Evolutionary conservation across 2,888 invertebrate genomes (phyloP).

Genomic region (Pyrgus malvae): DNA sequence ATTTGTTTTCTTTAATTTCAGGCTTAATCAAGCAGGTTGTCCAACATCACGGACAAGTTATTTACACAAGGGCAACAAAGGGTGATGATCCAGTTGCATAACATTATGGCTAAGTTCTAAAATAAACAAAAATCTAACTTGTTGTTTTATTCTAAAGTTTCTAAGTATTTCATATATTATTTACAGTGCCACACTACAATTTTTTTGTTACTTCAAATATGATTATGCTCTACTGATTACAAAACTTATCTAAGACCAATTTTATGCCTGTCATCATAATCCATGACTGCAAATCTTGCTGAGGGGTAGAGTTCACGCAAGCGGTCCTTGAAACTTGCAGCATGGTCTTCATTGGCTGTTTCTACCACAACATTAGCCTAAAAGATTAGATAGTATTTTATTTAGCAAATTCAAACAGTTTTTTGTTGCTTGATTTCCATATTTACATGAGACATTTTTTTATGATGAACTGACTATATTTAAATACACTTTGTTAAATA

Average conservation of each 20-base stretch:
- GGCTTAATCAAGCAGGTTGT: constrained; percentile 97
- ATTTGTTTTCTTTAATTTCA: constrained; percentile 56
- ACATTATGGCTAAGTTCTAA: constrained; percentile 71
- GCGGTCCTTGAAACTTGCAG: constrained; percentile 56
- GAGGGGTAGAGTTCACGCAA: constrained; percentile 59
- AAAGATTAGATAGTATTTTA: background rate
- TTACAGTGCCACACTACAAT: too few relatives aligned
- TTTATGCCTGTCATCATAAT: constrained; percentile 57
- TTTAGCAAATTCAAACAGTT: too few relatives aligned
- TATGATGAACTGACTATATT: too few relatives aligned
- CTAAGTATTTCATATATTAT: constrained; percentile 18
- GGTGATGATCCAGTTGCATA: constrained; percentile 93
- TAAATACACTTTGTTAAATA: too few relatives aligned
- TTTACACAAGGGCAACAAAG: constrained; percentile 98
- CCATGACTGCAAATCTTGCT: constrained; percentile 56
- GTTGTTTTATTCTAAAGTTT: constrained; percentile 20
- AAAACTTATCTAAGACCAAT: constrained; percentile 34
- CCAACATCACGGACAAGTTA: constrained; percentile 97
- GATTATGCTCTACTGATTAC: background rate
- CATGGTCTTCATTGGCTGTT: constrained; percentile 65
- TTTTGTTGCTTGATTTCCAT: too few relatives aligned
- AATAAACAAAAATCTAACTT: constrained; percentile 53
- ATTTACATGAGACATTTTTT: too few relatives aligned
- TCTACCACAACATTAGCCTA: constrained; percentile 73
- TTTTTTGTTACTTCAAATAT: too few relatives aligned